Evolutionary conservation across 1,140 invertebrate genomes (phyloP).

Genomic region (Brachionus calyciflorus): DNA sequence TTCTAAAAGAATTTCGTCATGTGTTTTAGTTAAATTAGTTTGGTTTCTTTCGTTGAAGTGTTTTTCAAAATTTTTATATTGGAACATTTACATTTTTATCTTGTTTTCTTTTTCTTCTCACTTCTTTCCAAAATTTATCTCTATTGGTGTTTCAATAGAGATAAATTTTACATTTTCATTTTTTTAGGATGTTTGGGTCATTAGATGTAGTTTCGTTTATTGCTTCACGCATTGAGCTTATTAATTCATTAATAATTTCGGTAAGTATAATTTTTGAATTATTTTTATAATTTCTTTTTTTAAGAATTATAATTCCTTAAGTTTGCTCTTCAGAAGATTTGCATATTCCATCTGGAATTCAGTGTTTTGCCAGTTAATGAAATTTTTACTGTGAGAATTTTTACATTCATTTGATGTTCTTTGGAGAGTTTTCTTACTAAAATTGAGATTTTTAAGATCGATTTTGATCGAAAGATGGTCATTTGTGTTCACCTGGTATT

Average conservation of each 20-base stretch:
- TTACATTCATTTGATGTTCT: background rate
- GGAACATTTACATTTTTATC: background rate
- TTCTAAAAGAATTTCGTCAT: background rate
- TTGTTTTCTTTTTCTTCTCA: background rate
- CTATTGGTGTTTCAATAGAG: background rate
- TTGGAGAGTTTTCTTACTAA: background rate
- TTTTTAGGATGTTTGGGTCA: background rate
- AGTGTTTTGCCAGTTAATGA: background rate
- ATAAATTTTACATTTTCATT: background rate
- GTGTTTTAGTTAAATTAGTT: background rate
- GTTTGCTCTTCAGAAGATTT: background rate
- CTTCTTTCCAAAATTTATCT: constrained; percentile 27
- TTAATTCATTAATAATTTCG: background rate
- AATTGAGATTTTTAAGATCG: background rate
- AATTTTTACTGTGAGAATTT: background rate
- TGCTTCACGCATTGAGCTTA: background rate
- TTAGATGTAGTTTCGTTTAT: background rate
- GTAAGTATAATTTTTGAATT: background rate
- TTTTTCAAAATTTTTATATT: background rate
- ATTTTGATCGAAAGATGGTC: background rate
- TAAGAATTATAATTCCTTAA: background rate
- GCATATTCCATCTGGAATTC: background rate
- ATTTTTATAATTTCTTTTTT: background rate
- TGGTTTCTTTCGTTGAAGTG: background rate
- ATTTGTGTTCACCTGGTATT: background rate